These are phyloP conservation scores for Elephantulus edwardii DNA, from an alignment of 2,113 vertebrate genomes.

Conservation along the genomic window DNA sequence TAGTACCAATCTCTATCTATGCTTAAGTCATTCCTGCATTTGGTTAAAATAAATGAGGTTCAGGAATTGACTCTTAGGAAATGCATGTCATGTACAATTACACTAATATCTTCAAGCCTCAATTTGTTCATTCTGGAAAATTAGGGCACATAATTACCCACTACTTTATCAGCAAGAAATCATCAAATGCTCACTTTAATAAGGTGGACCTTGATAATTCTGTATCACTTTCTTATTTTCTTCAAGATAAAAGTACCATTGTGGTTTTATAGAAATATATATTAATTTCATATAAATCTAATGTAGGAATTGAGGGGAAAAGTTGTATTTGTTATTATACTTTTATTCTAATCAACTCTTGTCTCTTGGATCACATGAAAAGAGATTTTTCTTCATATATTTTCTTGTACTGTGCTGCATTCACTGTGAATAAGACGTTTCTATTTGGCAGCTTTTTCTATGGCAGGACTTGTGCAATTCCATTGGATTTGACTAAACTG, in stretches of 20 bases:
- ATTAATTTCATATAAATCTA: background rate
- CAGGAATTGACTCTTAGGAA: background rate
- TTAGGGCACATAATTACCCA: background rate
- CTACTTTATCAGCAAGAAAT: background rate
- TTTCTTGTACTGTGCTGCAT: background rate
- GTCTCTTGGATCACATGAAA: background rate
- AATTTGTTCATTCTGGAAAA: background rate
- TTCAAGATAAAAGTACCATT: background rate
- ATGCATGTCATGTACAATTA: background rate
- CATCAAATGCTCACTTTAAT: background rate
- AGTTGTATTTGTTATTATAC: background rate
- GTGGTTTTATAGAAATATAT: background rate
- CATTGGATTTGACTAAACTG: background rate
- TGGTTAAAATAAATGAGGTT: background rate
- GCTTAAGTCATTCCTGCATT: background rate
- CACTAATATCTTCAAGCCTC: background rate
- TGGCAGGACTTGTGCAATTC: background rate
- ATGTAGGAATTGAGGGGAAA: background rate
- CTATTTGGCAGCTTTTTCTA: background rate
- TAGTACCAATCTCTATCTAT: background rate
- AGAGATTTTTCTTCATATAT: background rate
- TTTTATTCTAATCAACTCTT: background rate
- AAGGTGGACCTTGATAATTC: background rate
- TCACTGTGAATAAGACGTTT: background rate
- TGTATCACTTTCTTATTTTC: background rate